Evolutionary conservation across 1,140 invertebrate species (phyloP).

Genomic region (Drosophila sp.): DNA sequence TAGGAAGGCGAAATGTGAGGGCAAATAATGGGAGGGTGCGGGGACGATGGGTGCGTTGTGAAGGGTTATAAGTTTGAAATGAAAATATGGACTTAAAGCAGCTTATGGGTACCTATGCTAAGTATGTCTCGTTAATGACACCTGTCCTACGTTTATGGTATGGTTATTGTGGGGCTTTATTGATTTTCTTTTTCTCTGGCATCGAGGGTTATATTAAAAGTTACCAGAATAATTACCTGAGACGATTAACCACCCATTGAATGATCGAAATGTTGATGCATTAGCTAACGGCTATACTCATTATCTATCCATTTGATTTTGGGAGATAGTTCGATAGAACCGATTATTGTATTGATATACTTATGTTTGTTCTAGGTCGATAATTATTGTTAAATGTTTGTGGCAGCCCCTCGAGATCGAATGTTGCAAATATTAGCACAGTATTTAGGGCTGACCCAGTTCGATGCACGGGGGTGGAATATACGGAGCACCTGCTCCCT

Average conservation of each 20-base stretch:
- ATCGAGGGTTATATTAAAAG: not conserved
- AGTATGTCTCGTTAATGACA: conserved; percentile 43
- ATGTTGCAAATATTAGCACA: not conserved
- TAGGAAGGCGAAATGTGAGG: conserved; percentile 1
- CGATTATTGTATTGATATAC: too few species aligned
- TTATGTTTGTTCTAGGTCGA: not conserved
- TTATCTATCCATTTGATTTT: too few species aligned
- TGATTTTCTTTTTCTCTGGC: conserved; percentile 49
- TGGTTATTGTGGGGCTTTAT: conserved; percentile 65
- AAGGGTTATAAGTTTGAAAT: not conserved
- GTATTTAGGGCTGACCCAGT: not conserved
- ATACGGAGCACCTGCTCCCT: not conserved
- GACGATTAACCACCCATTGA: not conserved
- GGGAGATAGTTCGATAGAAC: too few species aligned
- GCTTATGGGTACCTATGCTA: conserved; percentile 43
- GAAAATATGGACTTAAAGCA: conserved; percentile 28
- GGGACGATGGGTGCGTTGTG: not conserved
- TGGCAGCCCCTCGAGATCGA: not conserved
- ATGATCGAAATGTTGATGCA: too few species aligned
- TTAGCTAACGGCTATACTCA: too few species aligned
- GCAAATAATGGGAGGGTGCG: not conserved
- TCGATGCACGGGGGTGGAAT: not conserved
- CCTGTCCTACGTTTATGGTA: conserved; percentile 36
- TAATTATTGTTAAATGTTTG: not conserved
- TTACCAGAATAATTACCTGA: not conserved